These are phyloP conservation scores for Limnothrissa miodon DNA, from an alignment of 2,113 vertebrate genomes.

Conservation along the genomic window DNA sequence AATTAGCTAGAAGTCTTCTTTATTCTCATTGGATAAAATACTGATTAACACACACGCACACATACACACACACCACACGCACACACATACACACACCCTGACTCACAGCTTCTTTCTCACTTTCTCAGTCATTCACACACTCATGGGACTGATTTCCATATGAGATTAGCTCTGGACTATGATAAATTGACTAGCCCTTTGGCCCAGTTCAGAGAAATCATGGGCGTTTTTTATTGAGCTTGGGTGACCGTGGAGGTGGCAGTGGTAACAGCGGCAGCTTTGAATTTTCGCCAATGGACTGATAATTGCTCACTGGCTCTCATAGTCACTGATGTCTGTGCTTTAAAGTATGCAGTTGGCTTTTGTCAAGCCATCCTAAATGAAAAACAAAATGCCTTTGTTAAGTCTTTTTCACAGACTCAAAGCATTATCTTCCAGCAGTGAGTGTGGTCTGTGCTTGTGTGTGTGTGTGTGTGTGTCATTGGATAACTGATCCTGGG, in stretches of 20 bases:
- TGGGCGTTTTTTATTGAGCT: neutral
- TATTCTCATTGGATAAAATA: neutral
- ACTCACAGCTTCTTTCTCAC: neutral
- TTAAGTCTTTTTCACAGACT: neutral
- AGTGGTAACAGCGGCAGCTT: too few species aligned
- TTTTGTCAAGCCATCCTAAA: neutral
- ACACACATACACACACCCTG: neutral
- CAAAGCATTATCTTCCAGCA: neutral
- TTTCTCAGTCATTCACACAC: neutral
- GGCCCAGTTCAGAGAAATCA: neutral
- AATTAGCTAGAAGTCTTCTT: neutral
- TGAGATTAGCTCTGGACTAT: neutral
- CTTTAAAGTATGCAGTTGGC: constrained; percentile 1
- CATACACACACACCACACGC: neutral
- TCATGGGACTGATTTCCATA: neutral
- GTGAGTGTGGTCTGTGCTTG: neutral
- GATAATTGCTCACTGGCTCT: neutral
- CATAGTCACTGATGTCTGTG: neutral
- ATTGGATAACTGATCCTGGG: neutral
- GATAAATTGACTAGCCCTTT: constrained; percentile 1
- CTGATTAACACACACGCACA: neutral
- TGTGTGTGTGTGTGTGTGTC: neutral
- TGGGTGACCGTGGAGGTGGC: neutral
- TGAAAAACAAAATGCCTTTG: neutral
- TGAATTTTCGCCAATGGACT: neutral